A percentile compares a stretch with the other conserved stretches of the same genome.
Conservation (phyloP, 1,140 invertebrate genomes). For the Nasonia giraulti region DNA sequence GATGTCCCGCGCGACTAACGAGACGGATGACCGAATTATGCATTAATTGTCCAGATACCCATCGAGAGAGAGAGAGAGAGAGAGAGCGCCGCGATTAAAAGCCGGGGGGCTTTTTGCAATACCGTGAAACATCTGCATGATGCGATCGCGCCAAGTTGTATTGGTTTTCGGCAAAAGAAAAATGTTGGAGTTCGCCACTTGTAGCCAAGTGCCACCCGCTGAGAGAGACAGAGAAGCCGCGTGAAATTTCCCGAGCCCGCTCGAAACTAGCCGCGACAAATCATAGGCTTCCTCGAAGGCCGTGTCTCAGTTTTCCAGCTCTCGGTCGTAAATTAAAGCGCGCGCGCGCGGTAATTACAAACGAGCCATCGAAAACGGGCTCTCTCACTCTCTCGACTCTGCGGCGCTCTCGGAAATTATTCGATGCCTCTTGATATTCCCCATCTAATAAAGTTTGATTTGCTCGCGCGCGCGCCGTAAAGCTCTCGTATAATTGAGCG, state of each 20-base stretch:
- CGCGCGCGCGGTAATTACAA: background rate
- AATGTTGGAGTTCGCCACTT: too few species aligned
- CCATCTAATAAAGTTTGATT: background rate
- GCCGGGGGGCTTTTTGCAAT: background rate
- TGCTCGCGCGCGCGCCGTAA: background rate
- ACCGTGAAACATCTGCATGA: background rate
- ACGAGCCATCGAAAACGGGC: background rate
- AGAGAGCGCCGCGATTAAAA: background rate
- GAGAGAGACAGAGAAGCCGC: too few species aligned
- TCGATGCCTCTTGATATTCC: background rate
- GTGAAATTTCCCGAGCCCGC: background rate
- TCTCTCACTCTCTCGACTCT: background rate
- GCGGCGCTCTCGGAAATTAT: background rate
- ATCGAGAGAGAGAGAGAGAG: background rate
- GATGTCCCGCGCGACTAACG: slow-evolving; percentile 8
- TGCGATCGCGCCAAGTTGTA: background rate
- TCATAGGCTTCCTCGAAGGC: background rate
- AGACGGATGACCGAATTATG: slow-evolving; percentile 26
- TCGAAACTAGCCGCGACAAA: background rate
- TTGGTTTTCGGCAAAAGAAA: too few species aligned
- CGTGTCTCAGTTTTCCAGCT: background rate
- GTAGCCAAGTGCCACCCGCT: too few species aligned
- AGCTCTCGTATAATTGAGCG: background rate
- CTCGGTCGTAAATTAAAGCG: background rate
- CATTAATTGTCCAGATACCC: slow-evolving; percentile 20